phyloP scores from a whole-genome alignment of 2,888 invertebrate species.

The Steromphala cineraria region DNA sequence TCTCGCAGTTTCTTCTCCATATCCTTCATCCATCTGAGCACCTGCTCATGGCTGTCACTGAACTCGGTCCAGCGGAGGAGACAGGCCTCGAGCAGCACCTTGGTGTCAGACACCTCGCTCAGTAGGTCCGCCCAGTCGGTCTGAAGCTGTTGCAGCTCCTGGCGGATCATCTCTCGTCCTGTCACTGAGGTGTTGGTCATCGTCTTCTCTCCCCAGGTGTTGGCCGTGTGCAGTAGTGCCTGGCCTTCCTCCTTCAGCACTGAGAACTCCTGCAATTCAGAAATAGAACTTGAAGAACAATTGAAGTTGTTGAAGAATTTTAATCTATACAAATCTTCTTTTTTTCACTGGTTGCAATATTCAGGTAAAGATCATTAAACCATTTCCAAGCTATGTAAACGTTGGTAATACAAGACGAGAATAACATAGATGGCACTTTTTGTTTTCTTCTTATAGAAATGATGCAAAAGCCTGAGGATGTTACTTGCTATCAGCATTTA shows the following conservation, averaged over 20 bases:
- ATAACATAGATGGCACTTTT: too few relatives aligned
- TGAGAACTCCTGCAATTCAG: slow-evolving; percentile 83
- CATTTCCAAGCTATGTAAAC: too few relatives aligned
- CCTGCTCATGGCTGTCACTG: slow-evolving; percentile 92
- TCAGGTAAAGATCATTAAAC: too few relatives aligned
- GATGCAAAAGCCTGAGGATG: too few relatives aligned
- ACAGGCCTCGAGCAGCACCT: slow-evolving; percentile 90
- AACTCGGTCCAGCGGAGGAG: slow-evolving; percentile 94
- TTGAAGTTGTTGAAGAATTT: too few relatives aligned
- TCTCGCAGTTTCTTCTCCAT: slow-evolving; percentile 85
- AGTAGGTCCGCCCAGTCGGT: slow-evolving; percentile 91
- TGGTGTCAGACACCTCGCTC: slow-evolving; percentile 92
- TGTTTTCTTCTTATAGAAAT: too few relatives aligned
- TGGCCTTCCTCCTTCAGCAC: slow-evolving; percentile 96
- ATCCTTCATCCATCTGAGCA: slow-evolving; percentile 95
- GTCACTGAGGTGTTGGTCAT: slow-evolving; percentile 91
- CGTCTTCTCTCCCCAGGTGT: slow-evolving; percentile 93
- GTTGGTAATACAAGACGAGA: too few relatives aligned
- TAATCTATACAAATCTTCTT: too few relatives aligned
- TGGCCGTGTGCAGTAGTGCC: slow-evolving; percentile 88
- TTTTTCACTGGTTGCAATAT: too few relatives aligned
- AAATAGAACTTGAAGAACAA: too few relatives aligned
- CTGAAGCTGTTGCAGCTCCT: slow-evolving; percentile 87
- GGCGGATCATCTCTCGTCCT: slow-evolving; percentile 91
- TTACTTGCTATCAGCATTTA: too few relatives aligned